Percentiles rank a stretch among this genome's conserved stretches.
Conservation (phyloP, 92 coral and sea anemone genomes). For the Porites evermanni region DNA sequence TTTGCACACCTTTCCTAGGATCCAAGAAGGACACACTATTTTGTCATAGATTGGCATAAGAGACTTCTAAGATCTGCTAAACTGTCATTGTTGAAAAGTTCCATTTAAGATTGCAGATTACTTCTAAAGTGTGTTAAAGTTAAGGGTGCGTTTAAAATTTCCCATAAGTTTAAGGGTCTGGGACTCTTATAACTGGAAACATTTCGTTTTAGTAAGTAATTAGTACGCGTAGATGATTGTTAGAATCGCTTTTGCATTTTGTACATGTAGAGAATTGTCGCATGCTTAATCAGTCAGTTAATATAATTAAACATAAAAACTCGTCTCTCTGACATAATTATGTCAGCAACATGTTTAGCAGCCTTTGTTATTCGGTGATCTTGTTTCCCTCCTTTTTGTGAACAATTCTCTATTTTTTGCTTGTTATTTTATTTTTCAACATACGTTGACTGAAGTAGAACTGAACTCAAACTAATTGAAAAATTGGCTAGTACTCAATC, state of each 20-base stretch:
- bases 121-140: background rate
- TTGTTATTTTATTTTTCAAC: conserved; percentile 8
- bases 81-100: background rate
- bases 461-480: background rate
- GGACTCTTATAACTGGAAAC: conserved; percentile 17
- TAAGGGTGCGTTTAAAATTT: background rate
- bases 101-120: background rate
- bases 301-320: background rate
- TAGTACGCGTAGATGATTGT: conserved; percentile 13
- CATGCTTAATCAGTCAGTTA: conserved; percentile 13
- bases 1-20: conserved; percentile 8
- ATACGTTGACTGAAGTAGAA: background rate
- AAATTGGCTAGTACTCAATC: background rate
- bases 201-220: conserved; percentile 33
- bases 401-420: background rate
- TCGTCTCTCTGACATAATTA: background rate
- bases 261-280: conserved; percentile 32
- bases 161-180: conserved; percentile 21
- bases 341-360: background rate
- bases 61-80: background rate
- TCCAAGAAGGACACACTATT: background rate
- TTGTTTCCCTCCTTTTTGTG: background rate
- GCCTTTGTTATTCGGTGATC: background rate
- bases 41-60: background rate
- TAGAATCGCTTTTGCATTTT: conserved; percentile 48